Evolutionary conservation across 2,113 vertebrate genomes (phyloP).

Genomic region (Platysteira castanea): DNA sequence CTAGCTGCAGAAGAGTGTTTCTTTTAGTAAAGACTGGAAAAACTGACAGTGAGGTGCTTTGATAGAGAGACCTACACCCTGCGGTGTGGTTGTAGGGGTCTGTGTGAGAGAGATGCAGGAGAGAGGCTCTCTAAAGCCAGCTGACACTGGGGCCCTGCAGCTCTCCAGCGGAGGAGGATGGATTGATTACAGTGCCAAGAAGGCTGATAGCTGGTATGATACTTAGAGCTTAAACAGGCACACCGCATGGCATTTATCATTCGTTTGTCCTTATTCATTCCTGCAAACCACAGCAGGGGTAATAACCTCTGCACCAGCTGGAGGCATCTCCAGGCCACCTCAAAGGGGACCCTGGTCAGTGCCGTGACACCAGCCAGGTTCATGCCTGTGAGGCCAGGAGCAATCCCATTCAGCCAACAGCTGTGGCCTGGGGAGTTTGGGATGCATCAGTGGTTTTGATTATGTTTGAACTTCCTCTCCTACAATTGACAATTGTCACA

Average conservation of each 20-base stretch:
- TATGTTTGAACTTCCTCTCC: constrained; percentile 63
- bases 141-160: neutral
- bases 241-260: neutral
- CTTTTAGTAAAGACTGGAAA: neutral
- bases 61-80: neutral
- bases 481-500: constrained; percentile 52
- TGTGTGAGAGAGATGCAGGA: neutral
- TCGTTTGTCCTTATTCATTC: neutral
- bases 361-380: neutral
- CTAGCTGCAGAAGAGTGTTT: neutral
- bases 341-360: neutral
- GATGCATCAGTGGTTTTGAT: constrained; percentile 61
- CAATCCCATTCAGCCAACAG: neutral
- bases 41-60: neutral
- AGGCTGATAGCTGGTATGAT: neutral
- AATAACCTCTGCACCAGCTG: neutral
- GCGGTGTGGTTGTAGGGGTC: neutral
- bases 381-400: constrained; percentile 2
- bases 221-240: neutral
- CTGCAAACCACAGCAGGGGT: neutral
- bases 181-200: neutral
- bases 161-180: neutral
- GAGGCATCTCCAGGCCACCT: neutral
- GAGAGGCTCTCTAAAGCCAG: neutral
- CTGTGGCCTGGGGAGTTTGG: neutral